Percentiles rank a stretch among this genome's conserved stretches.
Conservation (phyloP, 2,113 vertebrate genomes). For the Cochlearius cochlearius region DNA sequence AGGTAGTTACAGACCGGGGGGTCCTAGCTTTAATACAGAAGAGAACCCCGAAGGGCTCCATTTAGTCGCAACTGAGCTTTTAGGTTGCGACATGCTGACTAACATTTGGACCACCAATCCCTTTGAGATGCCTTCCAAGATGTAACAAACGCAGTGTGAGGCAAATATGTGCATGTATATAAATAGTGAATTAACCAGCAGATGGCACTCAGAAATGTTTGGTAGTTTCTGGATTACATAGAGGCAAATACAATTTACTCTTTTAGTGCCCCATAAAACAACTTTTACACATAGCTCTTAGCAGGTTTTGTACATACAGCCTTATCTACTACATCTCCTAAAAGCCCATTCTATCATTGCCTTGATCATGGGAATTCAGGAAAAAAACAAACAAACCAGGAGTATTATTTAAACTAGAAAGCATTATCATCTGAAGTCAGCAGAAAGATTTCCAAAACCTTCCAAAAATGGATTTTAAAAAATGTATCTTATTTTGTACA, state of each 20-base stretch:
- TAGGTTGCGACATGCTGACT: neutral
- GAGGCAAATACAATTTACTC: neutral
- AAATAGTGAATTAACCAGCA: neutral
- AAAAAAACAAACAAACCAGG: neutral
- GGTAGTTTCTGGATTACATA: neutral
- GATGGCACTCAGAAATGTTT: neutral
- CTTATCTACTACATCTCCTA: neutral
- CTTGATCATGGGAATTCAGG: neutral
- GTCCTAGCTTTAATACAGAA: neutral
- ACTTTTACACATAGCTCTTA: neutral
- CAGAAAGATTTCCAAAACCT: neutral
- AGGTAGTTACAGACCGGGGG: too few relatives aligned
- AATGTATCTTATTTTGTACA: neutral
- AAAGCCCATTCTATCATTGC: neutral
- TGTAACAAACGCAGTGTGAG: rapidly evolving
- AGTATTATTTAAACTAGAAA: neutral
- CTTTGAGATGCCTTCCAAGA: neutral
- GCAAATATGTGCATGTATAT: neutral
- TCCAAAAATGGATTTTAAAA: neutral
- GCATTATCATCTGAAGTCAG: neutral
- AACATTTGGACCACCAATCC: neutral
- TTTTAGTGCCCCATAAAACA: neutral
- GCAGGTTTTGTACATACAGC: neutral
- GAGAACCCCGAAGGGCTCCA: neutral
- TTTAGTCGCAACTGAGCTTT: neutral